phyloP scores from a whole-genome alignment of 2,888 invertebrate genomes.

The Pyrochroa serraticornis region DNA sequence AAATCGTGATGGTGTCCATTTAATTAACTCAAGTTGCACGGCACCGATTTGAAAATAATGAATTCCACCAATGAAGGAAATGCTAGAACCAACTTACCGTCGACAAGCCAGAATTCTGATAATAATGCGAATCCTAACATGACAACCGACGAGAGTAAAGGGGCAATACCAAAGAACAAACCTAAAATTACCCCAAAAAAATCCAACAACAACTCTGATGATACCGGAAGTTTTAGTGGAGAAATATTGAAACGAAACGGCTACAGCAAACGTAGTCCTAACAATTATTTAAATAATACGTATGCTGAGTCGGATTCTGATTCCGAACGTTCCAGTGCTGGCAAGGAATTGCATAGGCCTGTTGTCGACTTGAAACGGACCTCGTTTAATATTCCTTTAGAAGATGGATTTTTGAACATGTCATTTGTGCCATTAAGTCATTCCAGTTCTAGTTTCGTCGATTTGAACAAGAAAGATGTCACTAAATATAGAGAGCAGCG shows the following conservation, averaged over 20 bases:
- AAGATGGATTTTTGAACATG: slow-evolving; percentile 18
- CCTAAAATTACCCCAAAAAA: slow-evolving; percentile 37
- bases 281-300: slow-evolving; percentile 19
- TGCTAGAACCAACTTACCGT: slow-evolving; percentile 21
- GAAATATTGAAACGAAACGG: slow-evolving; percentile 38
- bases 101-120: slow-evolving; percentile 32
- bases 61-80: slow-evolving; percentile 7
- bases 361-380: slow-evolving; percentile 5
- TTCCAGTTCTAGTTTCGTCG: neutral
- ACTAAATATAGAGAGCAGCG: slow-evolving; percentile 15
- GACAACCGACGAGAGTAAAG: slow-evolving; percentile 40
- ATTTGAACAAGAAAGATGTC: neutral
- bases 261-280: neutral
- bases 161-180: slow-evolving; percentile 48
- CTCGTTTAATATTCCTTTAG: slow-evolving; percentile 26
- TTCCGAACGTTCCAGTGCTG: neutral
- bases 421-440: neutral
- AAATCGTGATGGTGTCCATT: neutral
- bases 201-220: slow-evolving; percentile 48
- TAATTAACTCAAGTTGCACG: neutral
- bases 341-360: neutral
- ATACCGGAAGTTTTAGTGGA: slow-evolving; percentile 31
- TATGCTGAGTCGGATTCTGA: slow-evolving; percentile 13
- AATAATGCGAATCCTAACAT: slow-evolving; percentile 40
- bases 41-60: slow-evolving; percentile 4